Percentiles rank a stretch among this genome's conserved stretches.
Conservation (phyloP, 2,113 vertebrate species). For the Rousettus leschenaultii region DNA sequence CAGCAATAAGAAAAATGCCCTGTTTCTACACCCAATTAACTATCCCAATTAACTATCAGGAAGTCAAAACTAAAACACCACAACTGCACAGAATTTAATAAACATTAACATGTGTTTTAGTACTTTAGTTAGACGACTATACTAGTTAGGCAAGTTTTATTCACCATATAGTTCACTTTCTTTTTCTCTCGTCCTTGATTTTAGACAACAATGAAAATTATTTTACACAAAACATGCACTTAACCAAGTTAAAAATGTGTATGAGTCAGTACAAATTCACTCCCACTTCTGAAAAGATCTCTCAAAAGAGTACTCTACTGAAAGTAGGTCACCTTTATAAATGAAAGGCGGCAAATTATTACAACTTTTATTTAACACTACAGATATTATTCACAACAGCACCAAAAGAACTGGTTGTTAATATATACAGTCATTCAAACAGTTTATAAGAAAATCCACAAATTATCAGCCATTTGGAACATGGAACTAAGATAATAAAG, state of each 20-base stretch:
- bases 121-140: neutral
- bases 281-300: neutral
- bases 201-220: constrained; percentile 1
- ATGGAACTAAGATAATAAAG: neutral
- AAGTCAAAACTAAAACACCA: constrained; percentile 38
- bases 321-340: constrained; percentile 50
- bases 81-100: neutral
- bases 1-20: constrained; percentile 17
- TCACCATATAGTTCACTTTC: neutral
- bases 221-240: constrained; percentile 8
- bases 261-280: constrained; percentile 38
- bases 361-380: neutral
- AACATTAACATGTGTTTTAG: neutral
- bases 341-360: neutral
- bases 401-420: neutral
- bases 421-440: neutral
- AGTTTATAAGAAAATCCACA: neutral
- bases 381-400: neutral
- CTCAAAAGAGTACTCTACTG: neutral
- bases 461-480: neutral
- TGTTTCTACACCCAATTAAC: constrained; percentile 18
- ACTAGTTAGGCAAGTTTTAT: neutral
- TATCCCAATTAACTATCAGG: neutral
- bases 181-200: neutral
- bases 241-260: constrained; percentile 37